Evolutionary conservation across 2,888 invertebrate genomes (phyloP), one percentile per base, ranked within the genome.

Genomic region (Drosophila pseudotalamancana): DNA sequence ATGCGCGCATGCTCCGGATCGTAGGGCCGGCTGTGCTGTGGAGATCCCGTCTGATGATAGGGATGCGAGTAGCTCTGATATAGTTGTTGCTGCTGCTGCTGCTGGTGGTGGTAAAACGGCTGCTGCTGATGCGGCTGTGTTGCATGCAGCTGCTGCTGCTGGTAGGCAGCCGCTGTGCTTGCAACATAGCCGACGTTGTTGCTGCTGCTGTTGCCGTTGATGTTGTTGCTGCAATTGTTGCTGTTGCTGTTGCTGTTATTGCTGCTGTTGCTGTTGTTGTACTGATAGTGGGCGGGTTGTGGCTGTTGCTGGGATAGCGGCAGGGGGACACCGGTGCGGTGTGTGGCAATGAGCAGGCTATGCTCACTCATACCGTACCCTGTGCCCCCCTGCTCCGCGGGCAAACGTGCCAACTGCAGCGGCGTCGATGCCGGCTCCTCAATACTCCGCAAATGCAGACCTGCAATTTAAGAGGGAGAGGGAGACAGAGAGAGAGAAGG

Each of bases 1-100:
- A 98, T 97, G 76, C 95, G 95, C 61, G 97, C 95, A 92, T 96
- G 96, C 92, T 97, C 97, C 75, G 96, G 95, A 92, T 97, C 96
- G 92, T 97, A 97, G 87, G 92, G 89, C 92, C 92, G 87, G 77
- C 64, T 84, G 40, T 90, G 89, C 68, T 88, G 87, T 40, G 90
- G 86, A 70, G 88, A 81, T 69, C 87, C 72, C 35, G 70, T 46
- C 53, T 77, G 62, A 21, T 73, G 63, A 54, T 75, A 78, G 21
- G 64, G 61, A 59, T 83, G 77, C 18, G 76, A 54, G 32, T 84
- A 77, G 11, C 83, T 70, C 42, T 80, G 77, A 57, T 75, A 72
- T 27, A 69, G 70, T 18, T 73, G 75, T 19, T 73, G 76, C 25
- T 72, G 77, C 1, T 70, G 74, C 23, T 74, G 70, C 2, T 67